Conservation (phyloP, 1,140 invertebrate genomes). For the Nylanderia fulva region DNA sequence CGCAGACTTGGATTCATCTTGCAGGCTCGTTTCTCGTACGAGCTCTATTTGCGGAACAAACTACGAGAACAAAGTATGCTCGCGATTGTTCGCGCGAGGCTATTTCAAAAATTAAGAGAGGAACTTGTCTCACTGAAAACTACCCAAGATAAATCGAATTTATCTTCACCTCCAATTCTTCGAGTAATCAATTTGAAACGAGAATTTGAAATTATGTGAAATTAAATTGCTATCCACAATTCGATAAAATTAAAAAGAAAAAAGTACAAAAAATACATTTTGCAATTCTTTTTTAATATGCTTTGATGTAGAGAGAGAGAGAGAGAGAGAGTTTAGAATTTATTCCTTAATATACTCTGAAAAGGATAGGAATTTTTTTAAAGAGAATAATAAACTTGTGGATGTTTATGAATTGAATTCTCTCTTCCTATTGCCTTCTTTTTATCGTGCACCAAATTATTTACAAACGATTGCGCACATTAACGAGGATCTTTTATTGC, state of each 20-base stretch:
- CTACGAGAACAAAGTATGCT: conserved; percentile 9
- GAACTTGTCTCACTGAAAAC: not conserved
- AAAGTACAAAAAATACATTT: not conserved
- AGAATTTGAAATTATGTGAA: no score
- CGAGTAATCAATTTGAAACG: not conserved
- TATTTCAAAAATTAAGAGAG: conserved; percentile 19
- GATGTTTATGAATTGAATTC: not conserved
- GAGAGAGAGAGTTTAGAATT: not conserved
- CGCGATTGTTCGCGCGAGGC: conserved; percentile 25
- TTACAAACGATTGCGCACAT: not conserved
- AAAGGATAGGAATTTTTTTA: not conserved
- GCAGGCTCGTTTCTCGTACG: conserved; percentile 26
- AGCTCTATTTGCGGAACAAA: conserved; percentile 70
- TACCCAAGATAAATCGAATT: not conserved
- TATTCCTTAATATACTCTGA: not conserved
- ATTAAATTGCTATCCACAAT: not conserved
- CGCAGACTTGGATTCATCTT: conserved; percentile 64
- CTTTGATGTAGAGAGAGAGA: not conserved
- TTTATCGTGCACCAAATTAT: not conserved
- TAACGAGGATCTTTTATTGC: not conserved
- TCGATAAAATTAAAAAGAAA: not conserved
- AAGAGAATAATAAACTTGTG: not conserved
- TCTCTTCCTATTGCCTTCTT: not conserved
- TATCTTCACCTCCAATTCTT: no score
- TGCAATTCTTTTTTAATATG: not conserved